Conservation (phyloP, 1,140 invertebrate species). For the Lordiphosa mommai region DNA sequence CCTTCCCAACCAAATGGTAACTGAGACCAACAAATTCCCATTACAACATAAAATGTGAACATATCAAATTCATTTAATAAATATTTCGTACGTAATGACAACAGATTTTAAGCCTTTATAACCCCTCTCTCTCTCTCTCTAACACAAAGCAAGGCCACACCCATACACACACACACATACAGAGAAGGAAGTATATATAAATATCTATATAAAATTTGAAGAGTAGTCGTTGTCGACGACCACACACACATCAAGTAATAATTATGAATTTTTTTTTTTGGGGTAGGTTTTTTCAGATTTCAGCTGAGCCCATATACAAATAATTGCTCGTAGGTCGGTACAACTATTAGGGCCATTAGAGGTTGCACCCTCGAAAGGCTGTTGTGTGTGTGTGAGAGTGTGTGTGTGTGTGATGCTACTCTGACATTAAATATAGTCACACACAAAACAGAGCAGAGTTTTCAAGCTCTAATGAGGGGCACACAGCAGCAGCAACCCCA, state of each 20-base stretch:
- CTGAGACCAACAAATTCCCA: no score
- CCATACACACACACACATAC: no score
- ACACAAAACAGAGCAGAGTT: constrained; percentile 6
- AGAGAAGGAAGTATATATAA: not conserved
- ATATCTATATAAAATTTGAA: constrained; percentile 8
- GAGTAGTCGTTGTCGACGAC: constrained; percentile 11
- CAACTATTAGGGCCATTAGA: constrained; percentile 49
- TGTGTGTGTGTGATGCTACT: constrained; percentile 3
- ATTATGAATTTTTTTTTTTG: constrained; percentile 34
- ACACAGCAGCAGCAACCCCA: constrained; percentile 21
- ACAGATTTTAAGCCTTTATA: no score
- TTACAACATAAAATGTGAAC: no score
- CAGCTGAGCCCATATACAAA: constrained; percentile 1
- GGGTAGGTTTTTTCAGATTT: constrained; percentile 37
- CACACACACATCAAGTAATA: constrained; percentile 53
- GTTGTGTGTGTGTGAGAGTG: constrained; percentile 4
- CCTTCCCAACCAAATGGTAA: no score
- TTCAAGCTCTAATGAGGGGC: not conserved
- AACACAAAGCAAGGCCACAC: no score
- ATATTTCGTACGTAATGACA: no score
- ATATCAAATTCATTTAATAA: no score
- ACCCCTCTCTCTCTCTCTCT: no score
- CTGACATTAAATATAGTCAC: constrained; percentile 13
- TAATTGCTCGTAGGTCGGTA: constrained; percentile 30
- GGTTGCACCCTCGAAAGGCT: constrained; percentile 26